phyloP scores from a whole-genome alignment of 1,140 invertebrate genomes.

The Trypoxylus dichotomus region DNA sequence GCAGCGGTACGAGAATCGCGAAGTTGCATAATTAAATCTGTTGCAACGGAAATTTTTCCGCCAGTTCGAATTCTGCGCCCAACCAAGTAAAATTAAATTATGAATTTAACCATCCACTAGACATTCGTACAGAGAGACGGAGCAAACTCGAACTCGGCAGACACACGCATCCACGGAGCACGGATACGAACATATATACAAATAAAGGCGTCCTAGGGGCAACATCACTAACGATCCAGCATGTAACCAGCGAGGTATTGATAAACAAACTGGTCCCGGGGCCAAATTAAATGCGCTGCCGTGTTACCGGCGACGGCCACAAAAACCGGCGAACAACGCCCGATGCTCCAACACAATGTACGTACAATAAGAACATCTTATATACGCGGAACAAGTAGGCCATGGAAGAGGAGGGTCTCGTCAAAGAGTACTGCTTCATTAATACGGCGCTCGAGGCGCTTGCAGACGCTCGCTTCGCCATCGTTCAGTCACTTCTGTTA shows the following conservation, averaged over 20 bases:
- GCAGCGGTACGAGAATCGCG: no score
- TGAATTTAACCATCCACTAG: background rate
- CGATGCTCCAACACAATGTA: slow-evolving; percentile 46
- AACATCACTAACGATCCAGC: slow-evolving; percentile 27
- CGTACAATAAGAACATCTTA: slow-evolving; percentile 49
- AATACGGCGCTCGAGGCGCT: slow-evolving; percentile 40
- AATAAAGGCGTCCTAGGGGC: slow-evolving; percentile 29
- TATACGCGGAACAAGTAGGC: slow-evolving; percentile 40
- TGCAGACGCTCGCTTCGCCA: background rate
- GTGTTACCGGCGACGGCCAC: slow-evolving; percentile 35
- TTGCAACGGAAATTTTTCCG: slow-evolving; percentile 1
- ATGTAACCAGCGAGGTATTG: slow-evolving; percentile 26
- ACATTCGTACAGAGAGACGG: background rate
- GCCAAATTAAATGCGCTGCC: slow-evolving; percentile 43
- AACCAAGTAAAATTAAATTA: background rate
- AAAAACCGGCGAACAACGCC: slow-evolving; percentile 40
- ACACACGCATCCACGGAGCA: background rate
- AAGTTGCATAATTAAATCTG: background rate
- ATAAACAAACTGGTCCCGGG: slow-evolving; percentile 29
- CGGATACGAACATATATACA: slow-evolving; percentile 6
- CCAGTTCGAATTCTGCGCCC: background rate
- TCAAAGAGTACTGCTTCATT: slow-evolving; percentile 44
- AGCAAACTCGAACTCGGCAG: background rate
- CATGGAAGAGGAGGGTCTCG: slow-evolving; percentile 31
- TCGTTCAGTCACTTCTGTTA: slow-evolving; percentile 14